Conservation (phyloP, 2,797 vertebrate species). For the Sphaeramia orbicularis region DNA sequence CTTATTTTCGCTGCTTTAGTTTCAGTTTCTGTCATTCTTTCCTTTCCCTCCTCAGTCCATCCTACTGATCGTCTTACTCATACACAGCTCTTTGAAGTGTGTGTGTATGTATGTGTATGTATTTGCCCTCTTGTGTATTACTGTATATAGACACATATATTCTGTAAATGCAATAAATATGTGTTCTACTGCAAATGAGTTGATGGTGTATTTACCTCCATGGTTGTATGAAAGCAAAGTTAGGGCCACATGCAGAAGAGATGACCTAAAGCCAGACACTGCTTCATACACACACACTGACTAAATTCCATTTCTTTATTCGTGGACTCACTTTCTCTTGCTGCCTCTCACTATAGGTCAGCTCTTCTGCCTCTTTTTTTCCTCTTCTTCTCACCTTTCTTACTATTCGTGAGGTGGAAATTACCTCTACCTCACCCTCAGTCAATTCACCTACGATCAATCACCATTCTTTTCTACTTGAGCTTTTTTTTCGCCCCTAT, state of each 20-base stretch:
- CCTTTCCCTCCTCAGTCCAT: slow-evolving; percentile 22
- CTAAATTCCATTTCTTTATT: slow-evolving; percentile 14
- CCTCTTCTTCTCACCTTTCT: not conserved
- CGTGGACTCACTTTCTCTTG: slow-evolving; percentile 9
- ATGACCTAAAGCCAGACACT: slow-evolving; percentile 55
- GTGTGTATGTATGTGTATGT: not conserved
- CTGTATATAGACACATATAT: slow-evolving; percentile 20
- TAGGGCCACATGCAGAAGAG: slow-evolving; percentile 42
- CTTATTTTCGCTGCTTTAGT: slow-evolving; percentile 33
- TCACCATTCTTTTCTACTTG: slow-evolving; percentile 1
- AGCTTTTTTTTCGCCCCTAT: not conserved
- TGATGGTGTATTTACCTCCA: too few relatives aligned
- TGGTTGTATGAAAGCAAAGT: slow-evolving; percentile 33
- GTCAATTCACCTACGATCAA: slow-evolving; percentile 7
- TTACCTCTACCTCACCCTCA: slow-evolving; percentile 1
- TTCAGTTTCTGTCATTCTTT: slow-evolving; percentile 47
- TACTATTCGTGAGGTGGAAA: not conserved
- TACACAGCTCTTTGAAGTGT: slow-evolving; percentile 44
- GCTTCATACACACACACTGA: slow-evolving; percentile 7
- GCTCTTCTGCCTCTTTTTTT: not conserved
- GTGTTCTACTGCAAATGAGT: too few relatives aligned
- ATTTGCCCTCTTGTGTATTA: slow-evolving; percentile 4
- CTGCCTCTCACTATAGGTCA: not conserved
- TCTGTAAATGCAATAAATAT: slow-evolving; percentile 2
- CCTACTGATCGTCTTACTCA: slow-evolving; percentile 24